Base-by-base conservation (phyloP, 2,797 vertebrate genomes). In the Muraenolepis orangiensis region DNA sequence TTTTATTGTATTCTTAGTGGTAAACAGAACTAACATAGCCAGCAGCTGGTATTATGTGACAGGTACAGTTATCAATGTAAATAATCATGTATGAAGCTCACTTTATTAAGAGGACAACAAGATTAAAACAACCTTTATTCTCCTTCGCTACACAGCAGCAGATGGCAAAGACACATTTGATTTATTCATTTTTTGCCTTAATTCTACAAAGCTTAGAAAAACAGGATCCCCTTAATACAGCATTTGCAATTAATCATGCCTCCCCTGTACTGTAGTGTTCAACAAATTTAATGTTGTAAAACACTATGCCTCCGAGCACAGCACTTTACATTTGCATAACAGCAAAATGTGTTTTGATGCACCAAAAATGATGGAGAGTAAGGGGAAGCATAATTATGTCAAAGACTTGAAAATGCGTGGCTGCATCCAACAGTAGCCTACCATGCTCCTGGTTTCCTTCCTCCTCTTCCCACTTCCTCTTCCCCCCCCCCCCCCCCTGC, bases 171-270 rank as follows among this genome's bases (percentile, higher is more conserved):
- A n/a, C n/a, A n/a, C n/a, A n/a, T n/a, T n/a, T n/a, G n/a, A n/a
- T n/a, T n/a, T n/a, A n/a, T n/a, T n/a, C n/a, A n/a, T n/a, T n/a
- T n/a, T n/a, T n/a, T n/a, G n/a, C n/a, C n/a, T n/a, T n/a, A n/a
- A n/a, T 88, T 78, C 84, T 81, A 76, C 80, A 85, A 86, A 84
- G 78, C 84, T 78, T 76, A 31, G 85, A n/a, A n/a, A 88, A 90
- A 84, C 74, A 85, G 87, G 78, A 13, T 18, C 14, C 66, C 38
- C n/a, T 28, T 40, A 61, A 61, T 61, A n/a, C 20, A 11, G 51
- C 40, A 78, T 85, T 84, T 82, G 75, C 77, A 90, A 87, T 90
- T 90, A 91, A 90, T 91, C 84, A 86, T 74, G 72, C 74, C 80
- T 78, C 86, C 87, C 80, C 84, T 81, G 86, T 81, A 66, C 73